phyloP scores from a whole-genome alignment of 2,113 vertebrate genomes.

The Barbus barbus region DNA sequence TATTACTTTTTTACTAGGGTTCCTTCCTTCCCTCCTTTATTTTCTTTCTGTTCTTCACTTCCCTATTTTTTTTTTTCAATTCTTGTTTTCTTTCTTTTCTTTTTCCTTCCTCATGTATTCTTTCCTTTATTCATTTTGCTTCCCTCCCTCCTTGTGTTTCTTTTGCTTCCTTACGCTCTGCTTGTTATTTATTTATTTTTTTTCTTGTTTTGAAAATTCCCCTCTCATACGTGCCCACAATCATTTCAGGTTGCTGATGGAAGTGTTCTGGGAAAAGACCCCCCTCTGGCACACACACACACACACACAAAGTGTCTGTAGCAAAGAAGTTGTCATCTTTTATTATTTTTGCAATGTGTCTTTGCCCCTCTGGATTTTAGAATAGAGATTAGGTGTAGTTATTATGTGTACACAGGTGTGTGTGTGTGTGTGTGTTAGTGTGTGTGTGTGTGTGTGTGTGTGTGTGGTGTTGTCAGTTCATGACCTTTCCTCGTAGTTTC shows the following conservation, averaged over 20 bases:
- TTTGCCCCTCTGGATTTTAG: neutral
- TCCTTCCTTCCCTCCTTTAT: neutral
- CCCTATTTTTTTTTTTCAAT: neutral
- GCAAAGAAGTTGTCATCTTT: neutral
- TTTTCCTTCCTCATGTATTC: neutral
- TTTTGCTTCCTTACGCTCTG: neutral
- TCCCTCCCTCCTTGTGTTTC: neutral
- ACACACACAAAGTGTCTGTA: neutral
- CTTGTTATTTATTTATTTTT: neutral
- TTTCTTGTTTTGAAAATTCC: neutral
- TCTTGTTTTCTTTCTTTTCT: neutral
- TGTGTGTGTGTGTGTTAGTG: neutral
- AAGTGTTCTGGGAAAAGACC: conserved; percentile 20
- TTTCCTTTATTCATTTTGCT: neutral
- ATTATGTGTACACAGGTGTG: neutral
- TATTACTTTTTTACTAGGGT: no score
- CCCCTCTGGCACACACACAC: neutral
- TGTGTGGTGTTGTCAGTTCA: neutral
- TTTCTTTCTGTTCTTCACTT: neutral
- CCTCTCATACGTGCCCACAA: conserved; percentile 7
- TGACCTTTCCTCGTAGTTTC: neutral
- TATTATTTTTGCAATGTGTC: neutral
- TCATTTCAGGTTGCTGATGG: conserved; percentile 8
- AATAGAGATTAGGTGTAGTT: neutral
- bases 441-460: neutral